Conservation (phyloP, 2,797 vertebrate genomes). For the Poecilia velifera region DNA sequence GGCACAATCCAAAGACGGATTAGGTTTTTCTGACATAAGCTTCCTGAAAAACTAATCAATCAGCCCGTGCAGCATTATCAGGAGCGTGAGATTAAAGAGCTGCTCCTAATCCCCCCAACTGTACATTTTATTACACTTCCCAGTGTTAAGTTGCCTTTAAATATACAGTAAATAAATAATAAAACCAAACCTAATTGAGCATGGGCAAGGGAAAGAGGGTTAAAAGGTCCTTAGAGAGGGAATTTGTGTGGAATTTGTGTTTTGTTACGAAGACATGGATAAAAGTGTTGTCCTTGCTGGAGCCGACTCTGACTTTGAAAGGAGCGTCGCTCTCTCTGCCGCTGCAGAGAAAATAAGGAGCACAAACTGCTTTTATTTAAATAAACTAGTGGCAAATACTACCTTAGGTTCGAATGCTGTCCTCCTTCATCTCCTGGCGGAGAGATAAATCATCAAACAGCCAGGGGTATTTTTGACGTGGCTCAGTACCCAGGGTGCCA, state of each 20-base stretch:
- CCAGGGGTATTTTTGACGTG: neutral
- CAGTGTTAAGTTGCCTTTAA: slow-evolving; percentile 76
- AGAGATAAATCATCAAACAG: slow-evolving; percentile 10
- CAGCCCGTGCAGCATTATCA: slow-evolving; percentile 90
- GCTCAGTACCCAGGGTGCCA: neutral
- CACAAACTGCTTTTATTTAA: slow-evolving; percentile 14
- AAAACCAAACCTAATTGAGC: slow-evolving; percentile 78
- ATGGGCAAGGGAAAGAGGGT: slow-evolving; percentile 67
- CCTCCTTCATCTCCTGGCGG: neutral
- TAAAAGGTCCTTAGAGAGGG: slow-evolving; percentile 72
- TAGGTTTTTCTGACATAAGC: slow-evolving; percentile 96
- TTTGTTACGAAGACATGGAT: slow-evolving; percentile 73
- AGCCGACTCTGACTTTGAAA: slow-evolving; percentile 65
- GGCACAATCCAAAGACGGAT: slow-evolving; percentile 94
- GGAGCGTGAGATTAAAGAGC: slow-evolving; percentile 87
- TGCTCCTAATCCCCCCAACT: slow-evolving; percentile 88
- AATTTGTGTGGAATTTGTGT: slow-evolving; percentile 73
- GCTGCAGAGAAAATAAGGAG: slow-evolving; percentile 21
- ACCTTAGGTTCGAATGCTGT: slow-evolving; percentile 1
- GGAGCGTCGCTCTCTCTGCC: slow-evolving; percentile 36
- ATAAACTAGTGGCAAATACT: neutral
- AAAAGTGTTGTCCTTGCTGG: slow-evolving; percentile 73
- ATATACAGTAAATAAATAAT: slow-evolving; percentile 83
- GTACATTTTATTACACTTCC: slow-evolving; percentile 88
- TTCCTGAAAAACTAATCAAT: slow-evolving; percentile 97